phyloP scores from a whole-genome alignment of 2,888 invertebrate genomes.

The Crematogaster levior region DNA sequence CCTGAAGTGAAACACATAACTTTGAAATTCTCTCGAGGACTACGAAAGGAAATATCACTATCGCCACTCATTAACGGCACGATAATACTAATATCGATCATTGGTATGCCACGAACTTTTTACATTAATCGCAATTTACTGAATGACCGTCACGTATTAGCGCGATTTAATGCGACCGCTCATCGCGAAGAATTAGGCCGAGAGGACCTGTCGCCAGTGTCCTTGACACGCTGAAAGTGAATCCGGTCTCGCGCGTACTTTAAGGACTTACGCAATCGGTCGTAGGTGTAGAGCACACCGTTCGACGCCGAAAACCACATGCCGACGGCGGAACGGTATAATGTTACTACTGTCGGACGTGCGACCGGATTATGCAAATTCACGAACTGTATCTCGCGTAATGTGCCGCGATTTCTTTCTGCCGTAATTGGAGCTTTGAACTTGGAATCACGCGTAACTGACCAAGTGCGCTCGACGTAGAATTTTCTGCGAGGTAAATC shows the following conservation, averaged over 20 bases:
- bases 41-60: no score
- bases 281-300: slow-evolving; percentile 71
- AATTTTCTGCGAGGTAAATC: background rate
- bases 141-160: slow-evolving; percentile 49
- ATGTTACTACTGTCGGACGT: slow-evolving; percentile 14
- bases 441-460: background rate
- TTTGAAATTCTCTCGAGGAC: no score
- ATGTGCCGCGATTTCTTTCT: background rate
- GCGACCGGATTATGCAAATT: slow-evolving; percentile 41
- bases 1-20: no score
- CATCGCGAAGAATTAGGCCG: slow-evolving; percentile 73
- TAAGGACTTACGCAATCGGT: slow-evolving; percentile 72
- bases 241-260: slow-evolving; percentile 74
- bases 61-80: no score
- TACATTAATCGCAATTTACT: background rate
- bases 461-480: background rate
- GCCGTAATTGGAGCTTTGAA: slow-evolving; percentile 19
- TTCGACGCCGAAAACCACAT: slow-evolving; percentile 38
- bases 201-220: slow-evolving; percentile 77
- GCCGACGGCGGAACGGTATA: slow-evolving; percentile 11
- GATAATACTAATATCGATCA: no score
- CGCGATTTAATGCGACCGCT: slow-evolving; percentile 46
- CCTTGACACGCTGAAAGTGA: slow-evolving; percentile 83
- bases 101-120: background rate
- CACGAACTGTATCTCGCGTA: background rate